Conservation (phyloP, 2,113 vertebrate species). For the Muntiacus reevesi region DNA sequence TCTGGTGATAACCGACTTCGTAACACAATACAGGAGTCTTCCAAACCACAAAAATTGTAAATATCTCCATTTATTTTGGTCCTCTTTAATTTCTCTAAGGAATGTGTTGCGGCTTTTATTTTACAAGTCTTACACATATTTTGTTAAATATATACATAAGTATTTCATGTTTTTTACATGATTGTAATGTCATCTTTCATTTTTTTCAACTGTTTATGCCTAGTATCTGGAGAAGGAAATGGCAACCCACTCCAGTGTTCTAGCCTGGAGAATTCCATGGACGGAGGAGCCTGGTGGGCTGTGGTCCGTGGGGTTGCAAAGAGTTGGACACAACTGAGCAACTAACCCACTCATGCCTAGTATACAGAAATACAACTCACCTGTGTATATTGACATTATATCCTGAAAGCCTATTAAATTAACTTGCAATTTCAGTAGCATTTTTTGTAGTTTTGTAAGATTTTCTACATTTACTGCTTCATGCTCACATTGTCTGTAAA, state of each 20-base stretch:
- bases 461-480: not conserved
- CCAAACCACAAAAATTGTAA: not conserved
- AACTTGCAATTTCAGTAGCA: not conserved
- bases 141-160: not conserved
- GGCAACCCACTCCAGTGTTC: not conserved
- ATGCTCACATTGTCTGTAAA: not conserved
- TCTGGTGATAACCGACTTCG: not conserved
- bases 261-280: not conserved
- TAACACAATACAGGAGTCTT: not conserved
- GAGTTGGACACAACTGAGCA: not conserved
- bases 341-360: not conserved
- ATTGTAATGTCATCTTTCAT: not conserved
- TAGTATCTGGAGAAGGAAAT: not conserved
- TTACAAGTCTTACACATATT: not conserved
- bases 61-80: not conserved
- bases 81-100: not conserved
- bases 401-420: not conserved
- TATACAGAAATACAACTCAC: not conserved
- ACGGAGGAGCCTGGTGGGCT: not conserved
- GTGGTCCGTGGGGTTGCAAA: not conserved
- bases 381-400: not conserved
- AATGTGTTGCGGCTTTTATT: not conserved
- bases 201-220: not conserved
- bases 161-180: slow-evolving; percentile 7
- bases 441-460: not conserved